Conservation (phyloP, 2,797 vertebrate genomes). For the Acipenser ruthenus region DNA sequence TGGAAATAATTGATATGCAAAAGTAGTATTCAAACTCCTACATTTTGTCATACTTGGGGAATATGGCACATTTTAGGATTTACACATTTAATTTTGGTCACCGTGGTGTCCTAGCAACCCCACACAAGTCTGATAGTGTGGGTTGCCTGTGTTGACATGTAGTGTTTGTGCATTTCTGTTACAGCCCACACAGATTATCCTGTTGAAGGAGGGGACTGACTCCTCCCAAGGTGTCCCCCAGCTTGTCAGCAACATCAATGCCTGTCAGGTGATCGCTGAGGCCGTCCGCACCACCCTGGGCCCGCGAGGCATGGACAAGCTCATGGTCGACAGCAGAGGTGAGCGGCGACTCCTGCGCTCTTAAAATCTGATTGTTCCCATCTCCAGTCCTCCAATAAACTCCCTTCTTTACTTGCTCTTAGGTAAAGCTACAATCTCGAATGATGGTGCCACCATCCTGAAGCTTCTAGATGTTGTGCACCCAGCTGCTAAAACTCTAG, state of each 20-base stretch:
- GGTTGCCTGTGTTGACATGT: no score
- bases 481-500: constrained; percentile 89
- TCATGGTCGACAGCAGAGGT: constrained; percentile 87
- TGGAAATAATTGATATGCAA: no score
- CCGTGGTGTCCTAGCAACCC: no score
- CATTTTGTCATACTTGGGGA: no score
- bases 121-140: no score
- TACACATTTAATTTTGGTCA: no score
- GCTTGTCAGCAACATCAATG: constrained; percentile 94
- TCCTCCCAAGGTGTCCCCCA: constrained; percentile 91
- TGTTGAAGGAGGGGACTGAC: constrained; percentile 94
- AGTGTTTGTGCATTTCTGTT: no score
- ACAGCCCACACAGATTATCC: constrained; percentile 64
- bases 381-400: no score
- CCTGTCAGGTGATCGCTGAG: constrained; percentile 93
- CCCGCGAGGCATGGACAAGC: constrained; percentile 96
- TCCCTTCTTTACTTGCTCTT: background rate
- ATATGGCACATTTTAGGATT: no score
- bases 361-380: no score
- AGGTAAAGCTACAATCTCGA: constrained; percentile 97
- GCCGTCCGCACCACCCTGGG: constrained; percentile 92
- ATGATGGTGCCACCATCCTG: constrained; percentile 94
- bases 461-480: constrained; percentile 93
- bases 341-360: constrained; percentile 15
- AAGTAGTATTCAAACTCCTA: no score